Conservation (phyloP, 2,113 vertebrate genomes). For the Aspiorhynchus laticeps region DNA sequence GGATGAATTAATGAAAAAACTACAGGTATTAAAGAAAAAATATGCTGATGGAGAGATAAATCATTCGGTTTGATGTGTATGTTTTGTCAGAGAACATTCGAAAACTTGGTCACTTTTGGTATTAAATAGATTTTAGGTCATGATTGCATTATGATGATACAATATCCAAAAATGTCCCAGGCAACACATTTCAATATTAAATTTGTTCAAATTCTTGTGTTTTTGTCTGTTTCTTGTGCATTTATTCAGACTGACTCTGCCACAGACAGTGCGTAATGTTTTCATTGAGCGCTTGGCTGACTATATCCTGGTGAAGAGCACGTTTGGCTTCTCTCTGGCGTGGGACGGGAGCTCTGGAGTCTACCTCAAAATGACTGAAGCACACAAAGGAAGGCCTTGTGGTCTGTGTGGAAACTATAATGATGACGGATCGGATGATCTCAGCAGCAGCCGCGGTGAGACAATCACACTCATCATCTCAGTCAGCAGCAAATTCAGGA, state of each 20-base stretch:
- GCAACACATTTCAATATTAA: neutral
- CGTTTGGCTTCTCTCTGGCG: conserved; percentile 96
- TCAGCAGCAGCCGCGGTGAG: conserved; percentile 87
- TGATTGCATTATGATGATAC: neutral
- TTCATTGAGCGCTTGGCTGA: conserved; percentile 94
- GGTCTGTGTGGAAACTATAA: conserved; percentile 97
- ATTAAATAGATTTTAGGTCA: neutral
- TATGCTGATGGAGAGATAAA: neutral
- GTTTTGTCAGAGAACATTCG: neutral
- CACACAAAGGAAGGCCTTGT: conserved; percentile 88
- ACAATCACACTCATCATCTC: conserved; percentile 65
- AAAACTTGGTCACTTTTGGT: neutral
- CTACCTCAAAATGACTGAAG: conserved; percentile 93
- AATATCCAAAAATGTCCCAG: neutral
- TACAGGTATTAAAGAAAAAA: neutral
- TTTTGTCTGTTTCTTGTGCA: conserved; percentile 34
- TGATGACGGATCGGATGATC: conserved; percentile 87
- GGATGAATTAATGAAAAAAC: neutral
- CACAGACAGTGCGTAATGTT: conserved; percentile 87
- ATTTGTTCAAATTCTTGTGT: neutral
- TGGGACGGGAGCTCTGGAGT: conserved; percentile 95
- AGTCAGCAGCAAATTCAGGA: conserved; percentile 67
- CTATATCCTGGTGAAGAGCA: conserved; percentile 96
- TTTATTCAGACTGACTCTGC: conserved; percentile 81
- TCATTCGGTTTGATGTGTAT: neutral